Percentiles rank a stretch among this genome's conserved stretches.
Conservation (phyloP, 2,797 vertebrate genomes). For the Oryzias sinensis region DNA sequence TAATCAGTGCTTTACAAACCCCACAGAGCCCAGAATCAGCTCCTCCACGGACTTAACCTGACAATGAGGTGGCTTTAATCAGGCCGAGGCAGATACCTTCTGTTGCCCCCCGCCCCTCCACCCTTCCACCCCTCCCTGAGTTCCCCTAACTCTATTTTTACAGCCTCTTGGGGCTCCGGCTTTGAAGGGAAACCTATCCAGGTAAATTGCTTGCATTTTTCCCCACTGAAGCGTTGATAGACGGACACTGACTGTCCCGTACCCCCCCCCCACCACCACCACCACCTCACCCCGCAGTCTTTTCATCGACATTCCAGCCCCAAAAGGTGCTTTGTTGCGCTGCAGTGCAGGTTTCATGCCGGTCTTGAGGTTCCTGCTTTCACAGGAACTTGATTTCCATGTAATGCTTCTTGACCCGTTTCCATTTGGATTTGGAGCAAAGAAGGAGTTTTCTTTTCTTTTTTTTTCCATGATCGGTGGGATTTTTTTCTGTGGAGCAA, state of each 20-base stretch:
- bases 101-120: conserved; percentile 36
- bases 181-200: conserved; percentile 74
- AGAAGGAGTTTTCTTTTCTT: conserved; percentile 16
- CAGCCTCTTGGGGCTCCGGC: conserved; percentile 64
- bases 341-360: conserved; percentile 32
- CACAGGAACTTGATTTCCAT: conserved; percentile 39
- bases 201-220: conserved; percentile 73
- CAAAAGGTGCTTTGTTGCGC: conserved; percentile 58
- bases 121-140: conserved; percentile 3
- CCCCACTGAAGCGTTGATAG: conserved; percentile 62
- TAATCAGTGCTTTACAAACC: conserved; percentile 43
- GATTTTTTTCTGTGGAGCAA: neutral
- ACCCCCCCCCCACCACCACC: conserved; percentile 6
- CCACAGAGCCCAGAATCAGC: conserved; percentile 45
- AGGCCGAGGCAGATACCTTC: conserved; percentile 53
- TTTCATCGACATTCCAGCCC: conserved; percentile 49
- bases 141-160: conserved; percentile 62
- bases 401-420: conserved; percentile 28
- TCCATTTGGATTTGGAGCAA: conserved; percentile 25
- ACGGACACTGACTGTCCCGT: conserved; percentile 70
- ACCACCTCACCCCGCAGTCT: conserved; percentile 21
- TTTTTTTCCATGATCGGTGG: conserved; percentile 22
- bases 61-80: conserved; percentile 55
- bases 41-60: conserved; percentile 24
- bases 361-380: conserved; percentile 41